Evolutionary conservation across 2,888 invertebrate genomes (phyloP).

Genomic region (Rugalucina vietnamica): DNA sequence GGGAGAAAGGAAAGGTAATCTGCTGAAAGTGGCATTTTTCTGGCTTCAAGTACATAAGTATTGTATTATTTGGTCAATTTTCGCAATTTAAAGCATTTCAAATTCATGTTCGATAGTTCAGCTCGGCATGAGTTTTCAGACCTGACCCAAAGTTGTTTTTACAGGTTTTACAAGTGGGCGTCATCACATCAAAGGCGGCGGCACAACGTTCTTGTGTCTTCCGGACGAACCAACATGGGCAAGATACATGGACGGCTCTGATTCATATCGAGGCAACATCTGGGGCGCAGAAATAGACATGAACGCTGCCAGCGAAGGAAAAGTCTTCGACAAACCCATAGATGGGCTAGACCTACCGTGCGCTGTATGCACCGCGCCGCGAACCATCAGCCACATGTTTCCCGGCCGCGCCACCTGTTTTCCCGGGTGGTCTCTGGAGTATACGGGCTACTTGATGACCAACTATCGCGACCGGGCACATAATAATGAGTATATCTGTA

Average conservation of each 20-base stretch:
- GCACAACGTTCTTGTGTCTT: neutral
- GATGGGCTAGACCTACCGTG: slow-evolving; percentile 42
- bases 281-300: slow-evolving; percentile 45
- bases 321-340: neutral
- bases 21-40: no score
- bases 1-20: no score
- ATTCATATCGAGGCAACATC: neutral
- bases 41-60: no score
- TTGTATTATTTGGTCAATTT: no score
- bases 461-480: slow-evolving; percentile 28
- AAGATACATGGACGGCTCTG: neutral
- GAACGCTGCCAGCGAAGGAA: neutral
- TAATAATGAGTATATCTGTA: slow-evolving; percentile 51
- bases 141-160: neutral
- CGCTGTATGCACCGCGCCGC: slow-evolving; percentile 30
- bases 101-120: no score
- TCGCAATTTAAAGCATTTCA: no score
- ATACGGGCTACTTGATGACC: slow-evolving; percentile 64
- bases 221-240: neutral
- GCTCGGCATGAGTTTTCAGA: no score
- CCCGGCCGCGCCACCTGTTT: slow-evolving; percentile 54
- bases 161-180: neutral
- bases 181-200: neutral
- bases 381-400: slow-evolving; percentile 27
- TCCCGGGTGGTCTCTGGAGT: slow-evolving; percentile 64